Base-by-base conservation (phyloP, 2,888 invertebrate genomes). In the Crematogaster levior region DNA sequence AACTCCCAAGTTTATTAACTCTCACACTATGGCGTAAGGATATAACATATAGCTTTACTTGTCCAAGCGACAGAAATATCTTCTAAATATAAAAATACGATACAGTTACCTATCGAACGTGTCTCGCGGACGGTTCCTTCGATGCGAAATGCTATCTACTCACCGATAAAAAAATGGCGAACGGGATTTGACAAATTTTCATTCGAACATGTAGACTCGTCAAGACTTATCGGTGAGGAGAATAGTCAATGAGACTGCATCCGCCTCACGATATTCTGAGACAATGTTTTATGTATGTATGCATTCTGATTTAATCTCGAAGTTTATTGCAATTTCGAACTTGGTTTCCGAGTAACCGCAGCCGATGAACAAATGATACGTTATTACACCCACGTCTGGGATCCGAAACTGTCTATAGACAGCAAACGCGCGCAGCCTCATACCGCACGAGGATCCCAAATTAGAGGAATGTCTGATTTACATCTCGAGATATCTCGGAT, bases 391-490 rank as follows among this genome's bases (percentile, higher is more conserved):
- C 86, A 80, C 86, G 77, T 63, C 70, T 51, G 46, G 48, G 15
- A 58, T 82, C 61, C 68, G 75, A 85, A 68, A 82, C 74, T 87
- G 85, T 86, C 83, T 83, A 82, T 86, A 85, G 83, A 65, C 27
- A 51, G 63, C 66, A 81, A 82, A 84, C 68, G 79, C 81, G 60
- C 72, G 82, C 81, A 72, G 70, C 58, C 83, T 79, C 85, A 56
- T 56, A 85, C 86, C 85, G 86, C 74, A 81, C 85, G 86, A 21
- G 77, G 85, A 89, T 89, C 91, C 89, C 90, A 92, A 93, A 92
- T 93, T 93, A 91, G 90, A 91, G 90, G 90, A 93, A 92, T 92
- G 91, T 90, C 92, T 91, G 92, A 91, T 91, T 93, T 93, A 92
- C 92, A 91, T 93, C 91, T 91, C 90, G 88, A 91, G 90, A 92